Evolutionary conservation across 2,797 vertebrate genomes (phyloP).

Genomic region (Salarias fasciatus): DNA sequence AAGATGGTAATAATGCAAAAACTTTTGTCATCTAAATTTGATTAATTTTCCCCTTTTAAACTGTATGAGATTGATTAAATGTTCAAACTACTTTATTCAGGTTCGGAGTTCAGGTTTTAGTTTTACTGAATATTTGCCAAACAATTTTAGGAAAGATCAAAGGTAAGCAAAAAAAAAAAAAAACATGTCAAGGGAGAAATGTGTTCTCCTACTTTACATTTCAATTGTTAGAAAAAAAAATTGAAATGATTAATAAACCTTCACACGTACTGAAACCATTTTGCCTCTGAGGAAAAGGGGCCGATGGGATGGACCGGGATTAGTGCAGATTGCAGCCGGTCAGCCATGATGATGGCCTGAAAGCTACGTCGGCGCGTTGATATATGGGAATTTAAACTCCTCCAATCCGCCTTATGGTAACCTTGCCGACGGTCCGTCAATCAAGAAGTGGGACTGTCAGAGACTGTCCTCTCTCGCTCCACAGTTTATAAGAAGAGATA

Average conservation of each 20-base stretch:
- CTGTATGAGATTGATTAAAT: no score
- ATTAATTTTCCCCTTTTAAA: no score
- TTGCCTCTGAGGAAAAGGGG: conserved; percentile 8
- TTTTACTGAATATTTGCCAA: neutral
- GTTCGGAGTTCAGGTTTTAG: neutral
- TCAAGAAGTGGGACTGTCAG: no score
- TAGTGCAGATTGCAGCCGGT: conserved; percentile 51
- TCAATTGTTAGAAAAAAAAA: conserved; percentile 3
- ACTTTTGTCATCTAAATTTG: no score
- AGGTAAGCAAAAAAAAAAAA: neutral
- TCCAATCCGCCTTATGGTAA: conserved; percentile 39
- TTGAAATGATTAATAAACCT: conserved; percentile 21
- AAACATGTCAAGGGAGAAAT: no score
- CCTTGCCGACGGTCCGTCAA: conserved; percentile 64
- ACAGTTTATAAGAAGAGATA: conserved; percentile 52
- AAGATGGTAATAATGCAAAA: no score
- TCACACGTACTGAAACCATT: conserved; percentile 21
- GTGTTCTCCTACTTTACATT: no score
- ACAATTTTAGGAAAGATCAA: neutral
- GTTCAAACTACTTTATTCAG: no score
- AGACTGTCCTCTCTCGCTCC: conserved; percentile 27
- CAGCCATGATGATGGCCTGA: conserved; percentile 40
- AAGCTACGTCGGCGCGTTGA: conserved; percentile 17
- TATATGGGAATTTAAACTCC: conserved; percentile 48
- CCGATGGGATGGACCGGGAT: conserved; percentile 46